These are phyloP conservation scores for Leptogaster cylindrica DNA, from an alignment of 2,888 invertebrate species.

Conservation along the genomic window DNA sequence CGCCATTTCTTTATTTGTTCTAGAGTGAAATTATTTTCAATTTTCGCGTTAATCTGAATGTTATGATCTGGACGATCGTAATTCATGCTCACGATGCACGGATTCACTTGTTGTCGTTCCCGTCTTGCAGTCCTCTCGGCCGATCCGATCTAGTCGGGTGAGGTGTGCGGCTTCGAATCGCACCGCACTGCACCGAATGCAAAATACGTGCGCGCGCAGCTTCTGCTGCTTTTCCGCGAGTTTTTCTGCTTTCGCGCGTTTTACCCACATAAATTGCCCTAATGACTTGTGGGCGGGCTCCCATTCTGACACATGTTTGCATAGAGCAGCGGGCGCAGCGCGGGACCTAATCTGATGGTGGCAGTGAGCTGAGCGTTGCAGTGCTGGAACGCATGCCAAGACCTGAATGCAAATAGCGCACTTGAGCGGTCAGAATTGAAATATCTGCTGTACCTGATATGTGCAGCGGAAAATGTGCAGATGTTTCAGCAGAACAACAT, in stretches of 20 bases:
- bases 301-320: conserved; percentile 45
- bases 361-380: neutral
- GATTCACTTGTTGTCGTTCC: conserved; percentile 25
- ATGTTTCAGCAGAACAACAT: too few relatives aligned
- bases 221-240: conserved; percentile 7
- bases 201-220: conserved; percentile 19
- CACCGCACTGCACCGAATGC: neutral
- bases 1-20: conserved; percentile 21
- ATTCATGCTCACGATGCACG: conserved; percentile 10
- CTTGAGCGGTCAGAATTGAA: conserved; percentile 29
- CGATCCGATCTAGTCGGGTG: neutral
- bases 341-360: neutral
- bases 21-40: conserved; percentile 10
- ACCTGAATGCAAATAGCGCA: neutral
- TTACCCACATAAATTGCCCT: conserved; percentile 46
- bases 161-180: neutral
- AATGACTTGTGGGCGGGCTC: conserved; percentile 44
- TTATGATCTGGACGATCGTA: conserved; percentile 25
- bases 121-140: conserved; percentile 1
- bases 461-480: neutral
- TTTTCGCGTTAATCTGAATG: conserved; percentile 19
- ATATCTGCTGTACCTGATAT: conserved; percentile 38
- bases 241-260: conserved; percentile 33
- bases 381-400: neutral
- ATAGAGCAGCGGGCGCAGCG: conserved; percentile 2